These are phyloP conservation scores for Montipora cactus DNA, from an alignment of 64 coral and sea anemone genomes.

Conservation along the genomic window DNA sequence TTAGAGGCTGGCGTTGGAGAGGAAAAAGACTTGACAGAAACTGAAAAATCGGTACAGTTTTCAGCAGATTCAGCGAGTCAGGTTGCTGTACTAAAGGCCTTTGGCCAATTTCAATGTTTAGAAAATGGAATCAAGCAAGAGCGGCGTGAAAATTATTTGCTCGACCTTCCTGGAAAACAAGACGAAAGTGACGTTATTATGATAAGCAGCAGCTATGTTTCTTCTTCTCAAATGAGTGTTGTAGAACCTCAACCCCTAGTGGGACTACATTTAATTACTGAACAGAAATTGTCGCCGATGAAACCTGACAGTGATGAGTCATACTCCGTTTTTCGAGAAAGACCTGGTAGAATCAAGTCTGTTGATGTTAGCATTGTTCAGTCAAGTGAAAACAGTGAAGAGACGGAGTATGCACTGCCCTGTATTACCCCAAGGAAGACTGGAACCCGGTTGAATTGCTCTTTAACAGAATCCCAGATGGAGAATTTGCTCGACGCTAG, in stretches of 20 bases:
- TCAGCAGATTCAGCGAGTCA: not conserved
- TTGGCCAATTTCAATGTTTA: not conserved
- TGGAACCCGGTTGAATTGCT: not conserved
- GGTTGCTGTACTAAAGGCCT: not conserved
- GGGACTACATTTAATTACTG: not conserved
- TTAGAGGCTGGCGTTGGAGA: not conserved
- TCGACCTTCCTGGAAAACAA: not conserved
- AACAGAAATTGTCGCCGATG: not conserved
- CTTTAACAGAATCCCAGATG: conserved; percentile 32
- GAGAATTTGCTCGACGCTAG: conserved; percentile 1
- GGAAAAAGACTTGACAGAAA: not conserved
- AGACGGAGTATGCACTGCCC: not conserved
- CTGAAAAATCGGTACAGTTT: not conserved
- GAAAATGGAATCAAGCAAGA: not conserved
- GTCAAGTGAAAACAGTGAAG: not conserved
- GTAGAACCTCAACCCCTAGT: not conserved
- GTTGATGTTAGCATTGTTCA: not conserved
- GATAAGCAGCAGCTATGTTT: not conserved
- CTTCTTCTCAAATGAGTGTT: not conserved
- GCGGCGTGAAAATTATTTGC: not conserved
- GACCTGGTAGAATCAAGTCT: not conserved
- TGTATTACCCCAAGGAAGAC: not conserved
- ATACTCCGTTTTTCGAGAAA: not conserved
- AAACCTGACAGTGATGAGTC: conserved; percentile 17
- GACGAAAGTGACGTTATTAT: not conserved